Conservation (phyloP, 2,113 vertebrate species). For the Odontophorus gujanensis region DNA sequence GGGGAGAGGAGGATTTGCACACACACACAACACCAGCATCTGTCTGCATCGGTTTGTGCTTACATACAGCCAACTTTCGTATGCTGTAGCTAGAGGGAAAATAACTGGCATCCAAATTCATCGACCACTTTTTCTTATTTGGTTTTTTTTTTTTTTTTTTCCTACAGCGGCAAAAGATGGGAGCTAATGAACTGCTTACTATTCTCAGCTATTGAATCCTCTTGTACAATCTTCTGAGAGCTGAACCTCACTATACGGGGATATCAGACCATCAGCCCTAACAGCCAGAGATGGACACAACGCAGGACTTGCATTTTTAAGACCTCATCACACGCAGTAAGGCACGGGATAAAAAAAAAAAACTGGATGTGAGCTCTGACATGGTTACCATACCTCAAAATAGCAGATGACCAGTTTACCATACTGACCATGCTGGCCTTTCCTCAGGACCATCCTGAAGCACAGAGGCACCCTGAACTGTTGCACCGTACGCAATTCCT, state of each 20-base stretch:
- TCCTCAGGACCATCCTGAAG: slow-evolving; percentile 76
- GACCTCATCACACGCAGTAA: neutral
- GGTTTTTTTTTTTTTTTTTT: neutral
- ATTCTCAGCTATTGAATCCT: slow-evolving; percentile 3
- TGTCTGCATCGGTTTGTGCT: slow-evolving; percentile 48
- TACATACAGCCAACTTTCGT: slow-evolving; percentile 33
- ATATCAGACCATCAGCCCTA: neutral
- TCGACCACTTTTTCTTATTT: neutral
- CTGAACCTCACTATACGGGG: neutral
- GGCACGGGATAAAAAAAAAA: slow-evolving; percentile 3
- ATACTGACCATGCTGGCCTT: slow-evolving; percentile 87
- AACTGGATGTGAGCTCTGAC: neutral
- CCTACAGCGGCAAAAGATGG: neutral
- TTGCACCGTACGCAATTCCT: slow-evolving; percentile 52
- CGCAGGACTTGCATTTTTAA: slow-evolving; percentile 10
- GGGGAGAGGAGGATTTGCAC: slow-evolving; percentile 45
- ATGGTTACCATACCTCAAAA: slow-evolving; percentile 49
- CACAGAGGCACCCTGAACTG: slow-evolving; percentile 66
- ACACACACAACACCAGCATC: slow-evolving; percentile 14
- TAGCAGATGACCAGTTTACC: slow-evolving; percentile 76
- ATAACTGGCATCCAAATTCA: neutral
- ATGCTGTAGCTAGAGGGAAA: slow-evolving; percentile 30
- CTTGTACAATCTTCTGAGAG: slow-evolving; percentile 8
- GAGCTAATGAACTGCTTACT: neutral
- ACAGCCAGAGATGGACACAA: slow-evolving; percentile 43